These are phyloP conservation scores for Luehdorfia chinensis DNA, from an alignment of 1,140 invertebrate genomes.

Conservation along the genomic window DNA sequence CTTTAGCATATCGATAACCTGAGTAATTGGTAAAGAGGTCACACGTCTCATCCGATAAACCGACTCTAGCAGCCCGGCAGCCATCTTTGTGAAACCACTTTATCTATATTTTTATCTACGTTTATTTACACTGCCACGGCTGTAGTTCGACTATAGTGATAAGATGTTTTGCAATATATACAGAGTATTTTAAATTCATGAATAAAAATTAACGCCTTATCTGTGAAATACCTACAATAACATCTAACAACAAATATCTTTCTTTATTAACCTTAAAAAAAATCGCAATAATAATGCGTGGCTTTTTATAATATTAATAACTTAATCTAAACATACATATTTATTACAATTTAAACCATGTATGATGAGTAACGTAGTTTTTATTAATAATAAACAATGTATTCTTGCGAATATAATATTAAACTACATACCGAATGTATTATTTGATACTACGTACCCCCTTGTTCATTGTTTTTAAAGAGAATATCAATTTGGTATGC, in stretches of 20 bases:
- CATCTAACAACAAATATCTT: not conserved
- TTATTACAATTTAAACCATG: no score
- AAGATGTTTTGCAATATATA: conserved; percentile 37
- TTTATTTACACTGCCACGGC: conserved; percentile 43
- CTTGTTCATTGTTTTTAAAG: no score
- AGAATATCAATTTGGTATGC: conserved; percentile 1
- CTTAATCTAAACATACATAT: no score
- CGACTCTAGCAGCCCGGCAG: conserved; percentile 29
- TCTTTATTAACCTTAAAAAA: not conserved
- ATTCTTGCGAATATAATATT: no score
- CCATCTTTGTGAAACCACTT: conserved; percentile 42
- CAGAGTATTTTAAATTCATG: conserved; percentile 13
- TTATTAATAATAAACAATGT: no score
- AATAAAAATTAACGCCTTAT: conserved; percentile 14
- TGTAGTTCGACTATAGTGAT: conserved; percentile 33
- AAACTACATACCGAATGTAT: no score
- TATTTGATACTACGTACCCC: no score
- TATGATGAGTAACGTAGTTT: no score
- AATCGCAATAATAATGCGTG: no score
- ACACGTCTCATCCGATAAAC: conserved; percentile 39
- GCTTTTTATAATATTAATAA: no score
- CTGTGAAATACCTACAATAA: not conserved
- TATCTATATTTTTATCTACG: conserved; percentile 37
- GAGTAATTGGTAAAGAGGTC: conserved; percentile 37
- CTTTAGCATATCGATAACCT: conserved; percentile 21